Evolutionary conservation across 2,113 vertebrate species (phyloP).

Genomic region (Platycercus adscitus): DNA sequence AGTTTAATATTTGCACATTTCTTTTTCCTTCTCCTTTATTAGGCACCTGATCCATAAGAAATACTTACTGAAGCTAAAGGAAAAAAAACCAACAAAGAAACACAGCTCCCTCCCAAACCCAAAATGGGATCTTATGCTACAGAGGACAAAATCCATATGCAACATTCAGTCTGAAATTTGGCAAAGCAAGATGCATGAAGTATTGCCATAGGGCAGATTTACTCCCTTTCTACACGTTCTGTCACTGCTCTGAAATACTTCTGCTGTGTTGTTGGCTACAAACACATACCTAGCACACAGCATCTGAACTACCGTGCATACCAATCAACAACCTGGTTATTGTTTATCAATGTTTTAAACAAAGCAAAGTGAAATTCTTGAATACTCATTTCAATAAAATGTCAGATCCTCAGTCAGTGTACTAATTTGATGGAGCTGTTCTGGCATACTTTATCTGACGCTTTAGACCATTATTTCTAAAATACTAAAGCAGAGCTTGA

Average conservation of each 20-base stretch:
- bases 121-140: background rate
- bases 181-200: background rate
- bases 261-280: background rate
- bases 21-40: background rate
- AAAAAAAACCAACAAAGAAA: background rate
- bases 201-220: background rate
- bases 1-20: background rate
- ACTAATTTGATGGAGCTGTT: background rate
- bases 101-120: background rate
- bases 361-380: slow-evolving; percentile 4
- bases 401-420: background rate
- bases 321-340: background rate
- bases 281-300: background rate
- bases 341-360: background rate
- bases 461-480: slow-evolving; percentile 1
- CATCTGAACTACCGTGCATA: background rate
- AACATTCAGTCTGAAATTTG: background rate
- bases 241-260: background rate
- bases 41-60: background rate
- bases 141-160: background rate
- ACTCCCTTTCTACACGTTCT: background rate
- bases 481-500: background rate
- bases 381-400: background rate
- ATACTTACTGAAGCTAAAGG: background rate
- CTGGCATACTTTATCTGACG: background rate